Percentiles rank a stretch among this genome's conserved stretches.
Conservation (phyloP, 2,888 invertebrate genomes). For the Tridacna crocea region DNA sequence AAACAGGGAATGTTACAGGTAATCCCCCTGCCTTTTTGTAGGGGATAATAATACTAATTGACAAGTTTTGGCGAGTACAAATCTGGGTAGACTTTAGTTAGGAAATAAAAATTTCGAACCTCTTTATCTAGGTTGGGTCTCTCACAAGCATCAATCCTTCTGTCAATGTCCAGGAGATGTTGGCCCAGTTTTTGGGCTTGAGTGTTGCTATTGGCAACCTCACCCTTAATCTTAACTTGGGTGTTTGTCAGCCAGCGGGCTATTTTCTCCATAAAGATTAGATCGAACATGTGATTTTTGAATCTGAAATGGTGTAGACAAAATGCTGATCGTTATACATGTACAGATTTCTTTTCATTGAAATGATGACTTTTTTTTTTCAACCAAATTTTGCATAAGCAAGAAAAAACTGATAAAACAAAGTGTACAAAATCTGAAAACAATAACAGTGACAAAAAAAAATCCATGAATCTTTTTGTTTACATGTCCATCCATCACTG, state of each 20-base stretch:
- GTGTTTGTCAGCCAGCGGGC: conserved; percentile 84
- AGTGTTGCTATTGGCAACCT: conserved; percentile 83
- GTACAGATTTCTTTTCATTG: too few relatives aligned
- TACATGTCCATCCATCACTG: too few relatives aligned
- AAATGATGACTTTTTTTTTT: too few relatives aligned
- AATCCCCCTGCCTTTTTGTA: too few relatives aligned
- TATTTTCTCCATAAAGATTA: conserved; percentile 84
- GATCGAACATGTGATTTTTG: conserved; percentile 83
- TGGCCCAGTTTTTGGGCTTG: conserved; percentile 80
- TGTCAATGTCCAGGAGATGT: conserved; percentile 75
- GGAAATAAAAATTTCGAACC: conserved; percentile 59
- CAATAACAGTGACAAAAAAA: too few relatives aligned
- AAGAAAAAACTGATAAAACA: too few relatives aligned
- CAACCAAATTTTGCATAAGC: too few relatives aligned
- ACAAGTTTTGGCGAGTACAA: too few relatives aligned
- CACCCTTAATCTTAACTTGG: conserved; percentile 83
- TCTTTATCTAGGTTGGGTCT: conserved; percentile 82
- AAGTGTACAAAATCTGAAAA: too few relatives aligned
- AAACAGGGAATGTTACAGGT: too few relatives aligned
- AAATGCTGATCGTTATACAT: neutral
- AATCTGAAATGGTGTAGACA: conserved; percentile 73
- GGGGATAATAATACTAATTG: too few relatives aligned
- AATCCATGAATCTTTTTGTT: too few relatives aligned
- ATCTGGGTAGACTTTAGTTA: neutral
- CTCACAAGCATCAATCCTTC: conserved; percentile 80